Conservation (phyloP, 2,797 vertebrate genomes). For the Eulemur albifrons region DNA sequence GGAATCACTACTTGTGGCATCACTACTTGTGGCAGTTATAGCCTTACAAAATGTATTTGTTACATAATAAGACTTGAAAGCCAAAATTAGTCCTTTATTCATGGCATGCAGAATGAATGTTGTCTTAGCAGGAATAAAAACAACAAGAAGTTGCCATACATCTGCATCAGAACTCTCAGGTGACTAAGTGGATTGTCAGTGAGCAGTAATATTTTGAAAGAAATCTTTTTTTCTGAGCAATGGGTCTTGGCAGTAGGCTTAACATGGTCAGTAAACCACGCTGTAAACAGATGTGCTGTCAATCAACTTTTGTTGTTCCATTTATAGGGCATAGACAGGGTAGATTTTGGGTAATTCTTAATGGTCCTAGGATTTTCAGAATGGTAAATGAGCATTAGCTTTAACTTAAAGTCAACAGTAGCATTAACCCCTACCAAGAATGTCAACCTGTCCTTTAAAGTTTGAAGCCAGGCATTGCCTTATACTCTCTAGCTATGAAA, state of each 20-base stretch:
- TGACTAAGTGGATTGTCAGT: too few species aligned
- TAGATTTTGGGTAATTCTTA: background rate
- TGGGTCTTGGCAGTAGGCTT: background rate
- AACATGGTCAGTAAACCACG: background rate
- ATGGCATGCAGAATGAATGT: background rate
- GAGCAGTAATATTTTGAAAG: background rate
- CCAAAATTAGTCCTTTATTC: background rate
- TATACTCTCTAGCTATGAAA: background rate
- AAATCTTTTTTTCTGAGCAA: background rate
- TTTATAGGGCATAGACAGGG: background rate
- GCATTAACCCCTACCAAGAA: background rate
- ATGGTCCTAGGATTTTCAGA: background rate
- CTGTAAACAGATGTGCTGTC: background rate
- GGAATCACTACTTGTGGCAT: background rate
- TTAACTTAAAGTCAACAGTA: background rate
- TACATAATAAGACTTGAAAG: background rate
- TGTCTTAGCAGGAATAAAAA: background rate
- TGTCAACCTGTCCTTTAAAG: background rate
- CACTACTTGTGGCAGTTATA: background rate
- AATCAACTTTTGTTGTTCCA: background rate
- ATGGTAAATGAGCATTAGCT: background rate
- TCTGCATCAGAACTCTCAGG: too few species aligned
- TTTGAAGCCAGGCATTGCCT: background rate
- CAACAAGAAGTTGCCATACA: too few species aligned
- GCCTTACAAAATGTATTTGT: background rate